phyloP scores from a whole-genome alignment of 1,140 invertebrate genomes.

The Heliconius hermathena region DNA sequence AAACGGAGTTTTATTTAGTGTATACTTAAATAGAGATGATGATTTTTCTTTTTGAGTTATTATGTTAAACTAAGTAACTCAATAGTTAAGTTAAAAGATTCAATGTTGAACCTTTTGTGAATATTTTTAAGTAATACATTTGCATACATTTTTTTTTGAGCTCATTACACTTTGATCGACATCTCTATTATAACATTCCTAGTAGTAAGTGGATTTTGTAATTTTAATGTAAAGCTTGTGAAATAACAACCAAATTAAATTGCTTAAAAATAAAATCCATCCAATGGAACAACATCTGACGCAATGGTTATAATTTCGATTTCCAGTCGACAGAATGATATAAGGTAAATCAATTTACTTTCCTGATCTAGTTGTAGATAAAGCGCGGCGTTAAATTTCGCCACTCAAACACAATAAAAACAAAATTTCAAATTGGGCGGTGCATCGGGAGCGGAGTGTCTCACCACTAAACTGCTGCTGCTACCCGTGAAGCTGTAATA shows the following conservation, averaged over 20 bases:
- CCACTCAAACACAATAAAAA: no score
- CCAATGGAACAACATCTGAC: no score
- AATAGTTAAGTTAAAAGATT: background rate
- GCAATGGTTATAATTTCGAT: background rate
- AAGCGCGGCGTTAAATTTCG: no score
- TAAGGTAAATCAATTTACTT: no score
- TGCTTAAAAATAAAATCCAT: background rate
- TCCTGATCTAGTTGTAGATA: no score
- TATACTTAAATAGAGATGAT: constrained; percentile 40
- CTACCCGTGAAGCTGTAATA: no score
- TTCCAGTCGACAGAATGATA: background rate
- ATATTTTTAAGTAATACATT: background rate
- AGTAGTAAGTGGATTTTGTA: background rate
- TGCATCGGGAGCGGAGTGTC: no score
- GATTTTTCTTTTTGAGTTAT: background rate
- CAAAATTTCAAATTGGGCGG: no score
- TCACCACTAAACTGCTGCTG: no score
- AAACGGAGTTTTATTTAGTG: constrained; percentile 65
- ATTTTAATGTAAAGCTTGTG: background rate
- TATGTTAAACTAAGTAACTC: background rate
- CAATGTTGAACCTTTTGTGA: background rate
- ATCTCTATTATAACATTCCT: background rate
- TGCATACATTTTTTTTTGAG: background rate
- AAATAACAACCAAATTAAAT: background rate
- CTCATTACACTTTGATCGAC: background rate